Conservation (phyloP, 1,140 invertebrate species). For the Venturia canescens region DNA sequence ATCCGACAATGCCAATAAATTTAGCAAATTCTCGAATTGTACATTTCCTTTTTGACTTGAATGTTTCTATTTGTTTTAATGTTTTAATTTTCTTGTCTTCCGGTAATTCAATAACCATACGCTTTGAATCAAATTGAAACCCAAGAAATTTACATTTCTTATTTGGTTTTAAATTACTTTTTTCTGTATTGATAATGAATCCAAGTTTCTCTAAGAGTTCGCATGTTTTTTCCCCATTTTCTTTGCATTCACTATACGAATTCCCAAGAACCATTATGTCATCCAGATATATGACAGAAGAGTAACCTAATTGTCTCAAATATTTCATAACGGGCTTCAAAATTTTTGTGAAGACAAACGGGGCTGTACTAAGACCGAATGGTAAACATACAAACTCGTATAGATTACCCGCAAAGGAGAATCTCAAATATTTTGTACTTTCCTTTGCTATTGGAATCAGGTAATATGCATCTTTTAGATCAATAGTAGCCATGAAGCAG, state of each 20-base stretch:
- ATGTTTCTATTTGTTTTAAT: too few species aligned
- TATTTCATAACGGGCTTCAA: not conserved
- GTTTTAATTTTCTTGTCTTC: too few species aligned
- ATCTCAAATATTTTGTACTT: slow-evolving; percentile 10
- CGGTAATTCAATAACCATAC: not conserved
- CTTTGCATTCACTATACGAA: not conserved
- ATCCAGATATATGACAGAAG: slow-evolving; percentile 8
- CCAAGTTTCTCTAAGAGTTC: not conserved
- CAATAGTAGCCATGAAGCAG: not conserved
- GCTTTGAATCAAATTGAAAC: not conserved
- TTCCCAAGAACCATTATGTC: not conserved
- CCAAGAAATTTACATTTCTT: not conserved
- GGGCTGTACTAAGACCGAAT: slow-evolving; percentile 1
- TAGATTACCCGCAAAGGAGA: not conserved
- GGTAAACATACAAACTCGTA: not conserved
- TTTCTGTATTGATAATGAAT: not conserved
- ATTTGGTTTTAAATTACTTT: not conserved
- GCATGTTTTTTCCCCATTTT: not conserved
- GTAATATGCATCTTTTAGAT: slow-evolving; percentile 7
- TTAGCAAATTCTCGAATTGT: too few species aligned
- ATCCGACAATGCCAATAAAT: too few species aligned
- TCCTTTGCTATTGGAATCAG: not conserved
- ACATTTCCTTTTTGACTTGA: too few species aligned
- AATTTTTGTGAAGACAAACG: not conserved
- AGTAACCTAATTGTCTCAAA: not conserved